phyloP scores from a whole-genome alignment of 2,888 invertebrate species.

The Dryocosmus kuriphilus region DNA sequence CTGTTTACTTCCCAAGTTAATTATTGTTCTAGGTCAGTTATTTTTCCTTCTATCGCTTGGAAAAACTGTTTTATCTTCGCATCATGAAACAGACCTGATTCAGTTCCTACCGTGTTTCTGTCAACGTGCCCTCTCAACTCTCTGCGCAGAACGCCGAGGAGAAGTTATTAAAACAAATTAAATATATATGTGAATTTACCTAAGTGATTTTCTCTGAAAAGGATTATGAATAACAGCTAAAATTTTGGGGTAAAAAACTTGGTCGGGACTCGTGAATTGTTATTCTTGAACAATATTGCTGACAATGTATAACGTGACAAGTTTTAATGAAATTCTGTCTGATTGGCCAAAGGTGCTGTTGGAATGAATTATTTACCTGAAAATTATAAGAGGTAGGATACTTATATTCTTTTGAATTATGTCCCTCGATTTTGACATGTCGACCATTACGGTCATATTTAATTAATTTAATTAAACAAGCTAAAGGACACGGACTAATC shows the following conservation, averaged over 20 bases:
- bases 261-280: not conserved
- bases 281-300: not conserved
- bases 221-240: not conserved
- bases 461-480: too few species aligned
- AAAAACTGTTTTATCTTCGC: constrained; percentile 55
- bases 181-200: not conserved
- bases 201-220: not conserved
- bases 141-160: not conserved
- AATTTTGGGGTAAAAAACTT: not conserved
- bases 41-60: constrained; percentile 50
- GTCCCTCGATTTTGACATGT: too few species aligned
- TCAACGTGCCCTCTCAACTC: constrained; percentile 52
- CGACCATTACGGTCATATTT: too few species aligned
- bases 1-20: constrained; percentile 51
- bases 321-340: not conserved
- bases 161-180: constrained; percentile 12
- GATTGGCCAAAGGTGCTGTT: not conserved
- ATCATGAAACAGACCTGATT: constrained; percentile 60
- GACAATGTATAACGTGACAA: not conserved
- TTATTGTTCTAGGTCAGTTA: constrained; percentile 60
- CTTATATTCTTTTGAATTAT: not conserved
- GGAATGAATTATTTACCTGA: not conserved
- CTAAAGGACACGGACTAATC: too few species aligned
- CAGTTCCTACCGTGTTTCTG: constrained; percentile 61
- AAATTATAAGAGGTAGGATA: not conserved